Conservation (phyloP, 23 tunicate species). For the Diplosoma virens region DNA sequence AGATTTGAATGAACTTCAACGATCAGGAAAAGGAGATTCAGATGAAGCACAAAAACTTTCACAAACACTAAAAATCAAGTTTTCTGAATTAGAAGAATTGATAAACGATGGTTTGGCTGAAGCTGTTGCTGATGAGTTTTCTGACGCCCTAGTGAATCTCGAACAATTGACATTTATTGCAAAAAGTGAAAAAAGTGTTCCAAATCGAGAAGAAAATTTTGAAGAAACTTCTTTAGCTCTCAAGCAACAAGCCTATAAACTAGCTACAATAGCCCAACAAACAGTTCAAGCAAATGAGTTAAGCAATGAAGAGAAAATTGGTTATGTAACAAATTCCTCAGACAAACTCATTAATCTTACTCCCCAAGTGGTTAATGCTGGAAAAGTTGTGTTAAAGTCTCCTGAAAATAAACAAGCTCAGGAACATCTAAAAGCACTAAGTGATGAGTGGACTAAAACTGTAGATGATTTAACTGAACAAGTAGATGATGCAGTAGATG, state of each 20-base stretch:
- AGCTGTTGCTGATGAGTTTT: slow-evolving; percentile 92
- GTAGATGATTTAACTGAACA: slow-evolving; percentile 84
- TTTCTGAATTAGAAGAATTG: slow-evolving; percentile 45
- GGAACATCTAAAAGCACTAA: slow-evolving; percentile 75
- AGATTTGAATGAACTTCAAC: slow-evolving; percentile 53
- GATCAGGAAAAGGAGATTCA: slow-evolving; percentile 60
- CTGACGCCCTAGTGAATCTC: slow-evolving; percentile 82
- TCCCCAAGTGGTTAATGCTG: slow-evolving; percentile 93
- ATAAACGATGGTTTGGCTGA: slow-evolving; percentile 72
- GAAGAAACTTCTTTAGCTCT: slow-evolving; percentile 58
- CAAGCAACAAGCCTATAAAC: slow-evolving; percentile 46
- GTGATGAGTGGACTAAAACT: slow-evolving; percentile 84
- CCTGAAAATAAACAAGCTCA: slow-evolving; percentile 84
- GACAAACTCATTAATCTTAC: slow-evolving; percentile 75
- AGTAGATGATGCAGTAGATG: slow-evolving; percentile 83
- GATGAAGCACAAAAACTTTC: slow-evolving; percentile 66
- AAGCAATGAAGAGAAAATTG: slow-evolving; percentile 67
- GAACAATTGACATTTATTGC: slow-evolving; percentile 79
- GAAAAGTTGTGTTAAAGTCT: slow-evolving; percentile 79
- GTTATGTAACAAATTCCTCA: slow-evolving; percentile 35
- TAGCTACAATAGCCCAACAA: slow-evolving; percentile 66
- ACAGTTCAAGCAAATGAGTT: slow-evolving; percentile 75
- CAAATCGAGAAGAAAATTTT: slow-evolving; percentile 79
- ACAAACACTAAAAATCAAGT: slow-evolving; percentile 33
- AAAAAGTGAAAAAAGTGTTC: slow-evolving; percentile 40